A percentile compares a stretch with the other conserved stretches of the same genome.
These are phyloP conservation scores for Oryzias sinensis DNA, from an alignment of 2,797 vertebrate species.

Conservation along the genomic window DNA sequence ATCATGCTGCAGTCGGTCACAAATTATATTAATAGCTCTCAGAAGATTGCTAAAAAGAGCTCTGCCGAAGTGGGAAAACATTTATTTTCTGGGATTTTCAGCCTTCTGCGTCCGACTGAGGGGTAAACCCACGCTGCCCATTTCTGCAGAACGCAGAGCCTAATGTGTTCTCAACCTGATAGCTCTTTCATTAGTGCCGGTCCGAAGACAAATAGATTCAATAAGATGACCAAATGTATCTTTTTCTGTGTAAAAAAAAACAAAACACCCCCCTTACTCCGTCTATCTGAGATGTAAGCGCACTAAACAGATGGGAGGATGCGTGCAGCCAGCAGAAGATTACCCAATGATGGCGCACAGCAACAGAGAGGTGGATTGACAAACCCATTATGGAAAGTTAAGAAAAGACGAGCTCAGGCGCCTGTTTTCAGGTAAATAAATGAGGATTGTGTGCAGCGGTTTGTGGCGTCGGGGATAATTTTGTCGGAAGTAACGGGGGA, in stretches of 20 bases:
- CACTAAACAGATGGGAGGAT: conserved; percentile 22
- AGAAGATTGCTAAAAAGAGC: conserved; percentile 24
- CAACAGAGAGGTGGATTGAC: conserved; percentile 4
- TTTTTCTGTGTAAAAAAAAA: conserved; percentile 57
- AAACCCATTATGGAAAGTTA: conserved; percentile 25
- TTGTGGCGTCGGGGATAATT: conserved; percentile 10
- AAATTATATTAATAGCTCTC: conserved; percentile 39
- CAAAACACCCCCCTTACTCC: conserved; percentile 24
- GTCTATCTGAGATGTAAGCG: conserved; percentile 35
- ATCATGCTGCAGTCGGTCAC: conserved; percentile 27
- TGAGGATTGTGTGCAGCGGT: conserved; percentile 15
- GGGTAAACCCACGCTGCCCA: conserved; percentile 28
- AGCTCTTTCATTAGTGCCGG: conserved; percentile 71
- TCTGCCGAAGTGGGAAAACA: conserved; percentile 24
- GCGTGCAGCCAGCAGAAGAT: conserved; percentile 24
- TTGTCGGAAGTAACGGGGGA: conserved; percentile 16
- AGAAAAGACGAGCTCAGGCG: conserved; percentile 1
- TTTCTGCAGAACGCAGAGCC: conserved; percentile 18
- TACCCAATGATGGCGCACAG: conserved; percentile 23
- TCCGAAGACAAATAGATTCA: conserved; percentile 68
- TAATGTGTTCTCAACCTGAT: conserved; percentile 63
- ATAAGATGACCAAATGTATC: conserved; percentile 65
- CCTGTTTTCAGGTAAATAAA: conserved; percentile 20
- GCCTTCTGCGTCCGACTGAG: conserved; percentile 17
- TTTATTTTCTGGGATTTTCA: conserved; percentile 36